Evolutionary conservation across 2,113 vertebrate genomes (phyloP).

Genomic region (Leptocoma aspasia): DNA sequence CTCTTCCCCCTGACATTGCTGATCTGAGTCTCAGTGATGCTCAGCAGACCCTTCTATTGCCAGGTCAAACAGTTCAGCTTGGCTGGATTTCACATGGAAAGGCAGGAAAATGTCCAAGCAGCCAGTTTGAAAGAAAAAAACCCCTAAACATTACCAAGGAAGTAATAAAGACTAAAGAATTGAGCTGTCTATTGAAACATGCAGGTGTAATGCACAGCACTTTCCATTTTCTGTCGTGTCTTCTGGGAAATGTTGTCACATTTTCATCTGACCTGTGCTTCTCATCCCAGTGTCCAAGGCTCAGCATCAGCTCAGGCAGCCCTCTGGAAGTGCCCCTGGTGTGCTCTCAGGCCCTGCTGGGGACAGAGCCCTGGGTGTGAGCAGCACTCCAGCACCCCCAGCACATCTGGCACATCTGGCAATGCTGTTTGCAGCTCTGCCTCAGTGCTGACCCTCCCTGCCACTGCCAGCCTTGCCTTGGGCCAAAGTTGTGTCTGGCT

Average conservation of each 20-base stretch:
- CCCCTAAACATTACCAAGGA: fast-evolving
- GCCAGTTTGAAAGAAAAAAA: not conserved
- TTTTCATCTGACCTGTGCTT: not conserved
- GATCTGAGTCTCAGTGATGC: not conserved
- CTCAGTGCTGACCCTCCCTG: not conserved
- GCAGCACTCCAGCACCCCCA: not conserved
- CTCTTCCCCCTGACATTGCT: not conserved
- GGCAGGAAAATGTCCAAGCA: not conserved
- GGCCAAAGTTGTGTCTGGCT: not conserved
- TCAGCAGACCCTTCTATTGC: not conserved
- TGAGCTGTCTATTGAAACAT: not conserved
- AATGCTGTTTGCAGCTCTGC: not conserved
- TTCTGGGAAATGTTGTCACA: no score
- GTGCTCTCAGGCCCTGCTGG: not conserved
- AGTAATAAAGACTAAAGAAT: not conserved
- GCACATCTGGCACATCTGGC: not conserved
- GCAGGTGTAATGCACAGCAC: not conserved
- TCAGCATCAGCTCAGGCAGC: not conserved
- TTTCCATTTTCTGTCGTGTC: not conserved
- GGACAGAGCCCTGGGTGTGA: not conserved
- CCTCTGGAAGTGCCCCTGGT: not conserved
- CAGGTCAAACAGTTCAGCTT: not conserved
- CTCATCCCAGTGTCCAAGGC: not conserved
- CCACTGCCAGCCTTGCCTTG: not conserved
- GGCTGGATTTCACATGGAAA: not conserved